These are phyloP conservation scores for Phrixothrix hirtus DNA, from an alignment of 2,888 invertebrate genomes.

Conservation along the genomic window DNA sequence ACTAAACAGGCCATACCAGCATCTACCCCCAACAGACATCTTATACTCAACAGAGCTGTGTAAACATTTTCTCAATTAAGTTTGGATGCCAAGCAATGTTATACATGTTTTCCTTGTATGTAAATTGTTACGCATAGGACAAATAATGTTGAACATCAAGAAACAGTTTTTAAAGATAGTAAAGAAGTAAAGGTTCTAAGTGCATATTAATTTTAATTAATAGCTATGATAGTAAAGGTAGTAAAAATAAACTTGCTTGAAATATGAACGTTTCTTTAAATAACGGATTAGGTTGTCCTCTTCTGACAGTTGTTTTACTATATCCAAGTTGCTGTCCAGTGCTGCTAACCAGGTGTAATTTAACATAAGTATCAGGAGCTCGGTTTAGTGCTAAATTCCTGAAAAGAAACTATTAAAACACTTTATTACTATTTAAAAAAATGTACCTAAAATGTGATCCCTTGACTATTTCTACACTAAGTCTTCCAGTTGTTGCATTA, in stretches of 20 bases:
- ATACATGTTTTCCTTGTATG: too few species aligned
- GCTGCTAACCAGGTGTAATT: slow-evolving; percentile 87
- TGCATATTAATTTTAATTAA: too few species aligned
- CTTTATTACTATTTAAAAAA: not conserved
- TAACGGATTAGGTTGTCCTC: slow-evolving; percentile 93
- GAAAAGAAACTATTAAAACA: slow-evolving; percentile 48
- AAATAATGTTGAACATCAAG: too few species aligned
- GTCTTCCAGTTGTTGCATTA: slow-evolving; percentile 89
- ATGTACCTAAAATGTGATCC: slow-evolving; percentile 69
- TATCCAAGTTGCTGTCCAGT: slow-evolving; percentile 91
- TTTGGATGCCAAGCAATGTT: too few species aligned
- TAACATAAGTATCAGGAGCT: slow-evolving; percentile 93
- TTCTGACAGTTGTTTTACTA: slow-evolving; percentile 88
- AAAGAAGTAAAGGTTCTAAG: too few species aligned
- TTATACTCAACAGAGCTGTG: too few species aligned
- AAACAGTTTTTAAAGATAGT: too few species aligned
- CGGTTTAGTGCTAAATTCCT: slow-evolving; percentile 76
- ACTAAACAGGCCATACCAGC: too few species aligned
- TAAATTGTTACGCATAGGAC: too few species aligned
- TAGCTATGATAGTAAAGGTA: too few species aligned
- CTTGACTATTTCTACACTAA: slow-evolving; percentile 88
- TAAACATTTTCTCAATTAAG: too few species aligned
- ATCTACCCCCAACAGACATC: too few species aligned
- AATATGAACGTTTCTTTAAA: slow-evolving; percentile 97
- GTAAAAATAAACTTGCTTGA: slow-evolving; percentile 68